Conservation (phyloP, 1,140 invertebrate genomes). For the Diploscapter pachys region DNA sequence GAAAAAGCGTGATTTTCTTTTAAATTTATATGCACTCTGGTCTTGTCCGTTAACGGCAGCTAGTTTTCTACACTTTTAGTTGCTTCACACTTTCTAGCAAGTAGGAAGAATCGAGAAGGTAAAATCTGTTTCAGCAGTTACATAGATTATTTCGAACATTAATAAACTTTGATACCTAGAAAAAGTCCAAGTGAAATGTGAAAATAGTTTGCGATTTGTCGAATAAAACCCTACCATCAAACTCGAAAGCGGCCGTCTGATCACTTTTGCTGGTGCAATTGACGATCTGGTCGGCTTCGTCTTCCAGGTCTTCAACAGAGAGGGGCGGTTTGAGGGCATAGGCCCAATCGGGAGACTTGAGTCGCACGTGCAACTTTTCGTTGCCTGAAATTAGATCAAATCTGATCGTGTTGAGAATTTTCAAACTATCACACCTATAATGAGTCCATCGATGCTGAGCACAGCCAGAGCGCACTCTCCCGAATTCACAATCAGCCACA, state of each 20-base stretch:
- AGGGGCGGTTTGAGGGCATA: conserved; percentile 12
- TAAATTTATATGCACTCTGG: no score
- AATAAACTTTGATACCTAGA: no score
- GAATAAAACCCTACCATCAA: conserved; percentile 13
- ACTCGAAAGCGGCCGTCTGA: conserved; percentile 10
- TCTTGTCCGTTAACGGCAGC: neutral
- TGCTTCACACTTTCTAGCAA: neutral
- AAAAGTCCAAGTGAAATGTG: neutral
- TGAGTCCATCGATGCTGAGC: conserved; percentile 55
- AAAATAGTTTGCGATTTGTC: neutral
- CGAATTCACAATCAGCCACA: conserved; percentile 46
- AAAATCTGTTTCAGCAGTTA: no score
- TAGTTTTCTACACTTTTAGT: neutral
- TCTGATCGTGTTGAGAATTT: neutral
- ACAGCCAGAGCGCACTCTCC: conserved; percentile 54
- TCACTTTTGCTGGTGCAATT: neutral
- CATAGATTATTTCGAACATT: no score
- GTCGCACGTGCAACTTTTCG: conserved; percentile 7
- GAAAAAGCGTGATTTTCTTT: no score
- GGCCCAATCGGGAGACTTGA: conserved; percentile 22
- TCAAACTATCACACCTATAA: neutral
- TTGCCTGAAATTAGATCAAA: neutral
- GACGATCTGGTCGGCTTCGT: neutral
- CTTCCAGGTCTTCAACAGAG: conserved; percentile 1
- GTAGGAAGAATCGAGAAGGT: neutral